Base-by-base conservation (phyloP, 2,888 invertebrate species). In the Orthosia cruda region DNA sequence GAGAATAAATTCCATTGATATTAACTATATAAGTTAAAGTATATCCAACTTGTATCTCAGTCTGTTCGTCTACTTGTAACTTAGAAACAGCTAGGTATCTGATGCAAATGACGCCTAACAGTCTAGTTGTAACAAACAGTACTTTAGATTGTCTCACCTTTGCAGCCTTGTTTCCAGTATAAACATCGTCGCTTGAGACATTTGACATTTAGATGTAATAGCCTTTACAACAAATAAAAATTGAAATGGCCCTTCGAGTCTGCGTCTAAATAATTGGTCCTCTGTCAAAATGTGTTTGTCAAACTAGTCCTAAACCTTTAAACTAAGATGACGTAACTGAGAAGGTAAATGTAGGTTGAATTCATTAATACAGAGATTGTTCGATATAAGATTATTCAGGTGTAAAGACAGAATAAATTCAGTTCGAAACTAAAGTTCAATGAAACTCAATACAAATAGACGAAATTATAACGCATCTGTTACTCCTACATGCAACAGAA, bases 1-100 rank as follows among this genome's bases (percentile, higher is more conserved):
- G 61, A 57, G 65, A 70, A 87, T 86, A 85, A 82, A 86, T 85
- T 71, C 75, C 74, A 77, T 65, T 83, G 72, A 80, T 76, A 83
- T 76, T 71, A 67, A 76, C 76, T n/a, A 67, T 45, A 74, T 67
- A 66, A 66, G 58, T 66, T 52, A 58, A 50, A 70, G 71, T 71
- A 71, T 76, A 76, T 69, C 57, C 23, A 26, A 80, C 75, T 77
- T 65, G 80, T 80, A 71, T 64, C 66, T 61, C 7, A 65, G 81
- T 79, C 71, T 69, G 75, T 82, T 75, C 79, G 71, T 82, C 82
- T 82, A 69, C 58, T 68, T 57, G 63, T 79, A 66, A 71, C 59
- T 74, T 63, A 75, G 61, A 67, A 79, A 75, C 26, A 66, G 40
- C 66, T 79, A 55, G 55, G 65, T 69, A 58, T 52, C 54, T 59